Base-by-base conservation (phyloP, 1,140 invertebrate species). In the Pygmarrhopalites habei region DNA sequence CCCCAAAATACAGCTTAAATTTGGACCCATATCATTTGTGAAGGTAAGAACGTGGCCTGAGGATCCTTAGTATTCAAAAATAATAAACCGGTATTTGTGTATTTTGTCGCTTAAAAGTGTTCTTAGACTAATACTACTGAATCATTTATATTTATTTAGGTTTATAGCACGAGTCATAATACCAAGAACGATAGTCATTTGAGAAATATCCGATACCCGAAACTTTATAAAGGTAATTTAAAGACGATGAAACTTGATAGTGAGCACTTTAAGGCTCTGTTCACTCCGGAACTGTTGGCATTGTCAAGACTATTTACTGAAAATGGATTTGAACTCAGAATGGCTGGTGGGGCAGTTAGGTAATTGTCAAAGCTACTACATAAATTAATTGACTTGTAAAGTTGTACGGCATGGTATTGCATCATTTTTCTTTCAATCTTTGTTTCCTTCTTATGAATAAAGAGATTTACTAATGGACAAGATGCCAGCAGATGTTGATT, bases 331-430 rank as follows among this genome's bases (percentile, higher is more conserved):
- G 89, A 95, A 78, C 77, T 98, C 57, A 78, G 95, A 66, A 86
- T 99, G 61, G 95, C 93, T 47, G 96, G 96, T 56, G 96, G 96
- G 19, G 92, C 95, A 29, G 95, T 92, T 3, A 79, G 83, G 82
- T 83, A 73, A 70, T 51, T 58, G 49, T 25, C 7, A 10, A 5
- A 25, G 4, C 17, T n/a, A n/a, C n/a, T n/a, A n/a, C n/a, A n/a
- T n/a, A n/a, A n/a, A n/a, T n/a, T n/a, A n/a, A n/a, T n/a, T n/a
- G n/a, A n/a, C n/a, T n/a, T n/a, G n/a, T n/a, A 41, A 12, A 12
- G 10, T n/a, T 12, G 39, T 10, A 12, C n/a, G 39, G 10, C 10
- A 41, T 41, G 10, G n/a, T 41, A 47, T 47, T n/a, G 7, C 17
- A 5, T 47, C 17, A 47, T 25, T n/a, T 47, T 10, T 47, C 19